Base-by-base conservation (phyloP, 2,797 vertebrate species). In the Micrastur ruficollis region DNA sequence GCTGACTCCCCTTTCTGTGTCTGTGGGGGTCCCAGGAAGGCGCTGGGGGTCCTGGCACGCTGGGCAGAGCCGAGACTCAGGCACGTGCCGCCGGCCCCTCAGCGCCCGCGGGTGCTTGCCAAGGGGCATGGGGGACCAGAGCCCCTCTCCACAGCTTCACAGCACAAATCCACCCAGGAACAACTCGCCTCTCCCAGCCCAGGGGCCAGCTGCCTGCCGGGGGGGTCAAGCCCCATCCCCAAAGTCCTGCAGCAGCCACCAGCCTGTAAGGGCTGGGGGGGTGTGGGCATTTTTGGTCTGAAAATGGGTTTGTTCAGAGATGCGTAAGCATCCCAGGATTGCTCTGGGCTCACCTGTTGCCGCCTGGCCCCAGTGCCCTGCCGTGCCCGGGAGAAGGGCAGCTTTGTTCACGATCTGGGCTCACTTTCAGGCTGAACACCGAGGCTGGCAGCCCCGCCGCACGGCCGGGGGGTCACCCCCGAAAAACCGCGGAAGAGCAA, bases 21-120 rank as follows among this genome's bases (percentile, higher is more conserved):
- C 31, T 47, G 46, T 9, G 1, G 20, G 59, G 49, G 25, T 38
- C 34, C 13, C 2, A 5, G 70, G 44, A 42, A 42, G 62, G 81
- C 1, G 2, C 19, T 11, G 0, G 40, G 58, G 44, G 20, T 40
- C 52, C 55, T 1, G 0, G 6, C 4, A 1, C 2, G 2, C 27
- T 1, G 1, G 46, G 40, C 66, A 70, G 81, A 25, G n/a, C 13
- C 4, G 0, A 36, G 9, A 3, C 3, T 10, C 0, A 4, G 66
- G 20, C 72, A 36, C 0, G 0, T 31, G 38, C 55, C 10, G 2
- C 2, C 2, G 2, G 44, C 31, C 20, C 40, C 3, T 1, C 31
- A 31, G 74, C 7, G 1, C 27, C 67, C 4, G 1, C 44, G 25
- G 81, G 21, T 8, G 9, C 52, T 52, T 14, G 26, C 17, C 1